Conservation (phyloP, 1,140 invertebrate species). For the Musca vetustissima region DNA sequence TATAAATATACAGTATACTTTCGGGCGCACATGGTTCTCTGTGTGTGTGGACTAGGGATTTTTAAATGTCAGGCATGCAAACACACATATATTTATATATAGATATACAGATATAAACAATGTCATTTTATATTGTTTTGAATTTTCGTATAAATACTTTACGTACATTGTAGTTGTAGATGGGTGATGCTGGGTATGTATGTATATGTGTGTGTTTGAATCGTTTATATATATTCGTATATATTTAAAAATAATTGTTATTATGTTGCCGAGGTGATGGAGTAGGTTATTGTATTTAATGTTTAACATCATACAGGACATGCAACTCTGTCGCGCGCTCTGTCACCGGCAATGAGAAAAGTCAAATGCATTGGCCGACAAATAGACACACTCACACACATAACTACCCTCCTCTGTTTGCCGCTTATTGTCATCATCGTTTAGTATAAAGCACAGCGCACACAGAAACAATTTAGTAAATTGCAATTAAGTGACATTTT, state of each 20-base stretch:
- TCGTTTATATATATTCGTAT: no score
- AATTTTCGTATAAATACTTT: slow-evolving; percentile 1
- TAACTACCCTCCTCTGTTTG: no score
- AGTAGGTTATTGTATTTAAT: slow-evolving; percentile 17
- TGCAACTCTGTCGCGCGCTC: no score
- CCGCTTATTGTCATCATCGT: no score
- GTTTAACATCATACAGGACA: slow-evolving; percentile 1
- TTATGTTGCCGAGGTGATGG: neutral
- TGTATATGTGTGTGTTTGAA: no score
- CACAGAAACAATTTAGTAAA: slow-evolving; percentile 53
- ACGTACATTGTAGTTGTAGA: neutral
- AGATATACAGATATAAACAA: neutral
- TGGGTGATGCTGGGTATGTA: neutral
- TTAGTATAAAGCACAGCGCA: neutral
- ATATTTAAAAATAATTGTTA: slow-evolving; percentile 9
- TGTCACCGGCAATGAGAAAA: no score
- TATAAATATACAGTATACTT: no score
- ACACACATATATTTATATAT: neutral
- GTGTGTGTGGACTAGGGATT: no score
- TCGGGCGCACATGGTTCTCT: no score
- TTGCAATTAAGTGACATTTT: slow-evolving; percentile 56
- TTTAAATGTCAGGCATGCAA: neutral
- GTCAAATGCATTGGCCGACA: no score
- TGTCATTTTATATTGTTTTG: neutral
- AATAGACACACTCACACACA: neutral